These are phyloP conservation scores for Hystrix cristata DNA, from an alignment of 2,113 vertebrate species.

Conservation along the genomic window DNA sequence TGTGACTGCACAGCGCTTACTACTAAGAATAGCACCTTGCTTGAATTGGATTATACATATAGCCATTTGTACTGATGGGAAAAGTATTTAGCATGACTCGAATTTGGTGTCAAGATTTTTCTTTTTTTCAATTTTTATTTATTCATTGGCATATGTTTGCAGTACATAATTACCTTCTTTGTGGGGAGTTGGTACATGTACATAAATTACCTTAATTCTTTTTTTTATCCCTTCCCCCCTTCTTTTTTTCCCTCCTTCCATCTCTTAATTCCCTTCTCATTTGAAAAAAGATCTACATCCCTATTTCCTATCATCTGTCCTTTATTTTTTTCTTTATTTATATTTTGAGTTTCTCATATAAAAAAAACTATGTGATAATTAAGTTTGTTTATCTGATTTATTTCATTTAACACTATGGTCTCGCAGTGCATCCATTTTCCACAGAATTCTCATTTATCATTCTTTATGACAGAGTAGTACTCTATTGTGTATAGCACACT, in stretches of 20 bases:
- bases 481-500: not conserved
- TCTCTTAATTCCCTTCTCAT: not conserved
- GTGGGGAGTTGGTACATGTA: not conserved
- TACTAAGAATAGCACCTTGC: slow-evolving; percentile 23
- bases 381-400: not conserved
- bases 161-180: not conserved
- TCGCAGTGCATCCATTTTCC: not conserved
- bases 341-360: not conserved
- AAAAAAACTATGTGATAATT: not conserved
- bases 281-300: not conserved
- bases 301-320: not conserved
- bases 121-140: not conserved
- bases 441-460: not conserved
- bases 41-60: not conserved
- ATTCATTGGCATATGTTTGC: not conserved
- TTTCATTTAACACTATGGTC: not conserved
- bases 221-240: not conserved
- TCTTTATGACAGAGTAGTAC: not conserved
- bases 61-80: not conserved
- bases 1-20: slow-evolving; percentile 7
- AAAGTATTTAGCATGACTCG: slow-evolving; percentile 27
- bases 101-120: slow-evolving; percentile 45
- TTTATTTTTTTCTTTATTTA: not conserved
- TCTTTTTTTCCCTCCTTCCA: not conserved
- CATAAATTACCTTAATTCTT: not conserved